Percentiles rank a stretch among this genome's conserved stretches.
phyloP scores from a whole-genome alignment of 2,113 vertebrate species.

The Anolis sagrei region DNA sequence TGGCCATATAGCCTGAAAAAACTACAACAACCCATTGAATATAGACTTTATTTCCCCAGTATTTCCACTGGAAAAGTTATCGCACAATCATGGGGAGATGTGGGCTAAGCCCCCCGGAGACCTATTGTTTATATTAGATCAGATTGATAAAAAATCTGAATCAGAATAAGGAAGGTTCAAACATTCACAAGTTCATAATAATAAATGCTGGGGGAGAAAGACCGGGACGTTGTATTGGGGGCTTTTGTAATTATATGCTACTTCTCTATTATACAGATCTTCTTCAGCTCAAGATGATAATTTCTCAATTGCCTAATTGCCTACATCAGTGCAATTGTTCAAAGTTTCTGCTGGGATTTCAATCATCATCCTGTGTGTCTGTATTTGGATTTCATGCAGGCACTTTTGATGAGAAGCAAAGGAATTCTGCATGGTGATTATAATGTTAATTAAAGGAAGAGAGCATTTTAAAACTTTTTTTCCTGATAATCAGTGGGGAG shows the following conservation, averaged over 20 bases:
- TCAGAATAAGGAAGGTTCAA: not conserved
- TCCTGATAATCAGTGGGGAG: too few species aligned
- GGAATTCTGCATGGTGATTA: not conserved
- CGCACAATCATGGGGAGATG: not conserved
- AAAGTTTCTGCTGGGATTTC: not conserved
- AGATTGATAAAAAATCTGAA: not conserved
- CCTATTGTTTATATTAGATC: not conserved
- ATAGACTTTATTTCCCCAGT: not conserved
- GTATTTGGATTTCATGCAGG: not conserved
- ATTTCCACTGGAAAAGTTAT: not conserved
- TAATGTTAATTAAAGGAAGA: not conserved
- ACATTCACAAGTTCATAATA: not conserved
- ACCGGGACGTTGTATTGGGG: not conserved
- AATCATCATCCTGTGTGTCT: not conserved
- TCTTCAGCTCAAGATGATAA: not conserved
- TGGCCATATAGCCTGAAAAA: too few species aligned
- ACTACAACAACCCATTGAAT: not conserved
- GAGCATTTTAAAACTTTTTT: not conserved
- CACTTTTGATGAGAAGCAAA: not conserved
- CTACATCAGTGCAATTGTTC: not conserved
- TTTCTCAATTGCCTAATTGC: not conserved
- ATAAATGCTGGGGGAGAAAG: not conserved
- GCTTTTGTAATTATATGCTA: not conserved
- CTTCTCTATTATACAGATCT: not conserved
- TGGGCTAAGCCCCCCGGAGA: too few species aligned